Base-by-base conservation (phyloP, 2,113 vertebrate species). In the Aegithalos caudatus region DNA sequence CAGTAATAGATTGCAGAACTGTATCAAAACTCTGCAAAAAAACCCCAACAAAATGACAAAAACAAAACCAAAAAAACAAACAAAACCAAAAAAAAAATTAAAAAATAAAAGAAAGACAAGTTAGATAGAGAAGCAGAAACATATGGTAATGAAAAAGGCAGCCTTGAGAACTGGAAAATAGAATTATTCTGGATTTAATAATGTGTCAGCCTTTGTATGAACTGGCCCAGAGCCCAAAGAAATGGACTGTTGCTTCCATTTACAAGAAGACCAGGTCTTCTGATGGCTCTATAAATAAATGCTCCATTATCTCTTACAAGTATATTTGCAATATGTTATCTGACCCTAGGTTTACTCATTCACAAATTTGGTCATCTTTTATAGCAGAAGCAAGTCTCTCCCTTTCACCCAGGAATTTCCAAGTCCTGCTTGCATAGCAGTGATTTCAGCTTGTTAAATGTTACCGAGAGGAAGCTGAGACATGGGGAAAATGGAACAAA, bases 231-330 rank as follows among this genome's bases (percentile, higher is more conserved):
- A 72, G 92, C 88, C 90, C 65, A 42, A 88, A 86, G 88, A 93
- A 92, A 88, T 64, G 76, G 76, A 56, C 79, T 81, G 37, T 42
- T 94, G 88, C 76, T 71, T 60, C 85, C 90, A 86, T 77, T 96
- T 90, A 88, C 79, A 92, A 80, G 54, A 60, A 69, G 71, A 44
- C 74, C 60, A 56, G 44, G 44, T 56, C 71, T 47, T 64, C 48
- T 90, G 93, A 94, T 90, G 45, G 56, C 79, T 93, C 77, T 91
- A 60, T 83, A 83, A 93, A 91, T 86, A 94, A 95, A 81, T 78
- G 93, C 48, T 93, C 85, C 69, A 93, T 95, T 93, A 93, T 88
- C 88, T 94, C 85, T 70, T 92, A 86, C 64, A 90, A 86, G 67
- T 86, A 23, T 70, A 45, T 92, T 88, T 94, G 53, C 76, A 81